Base-by-base conservation (phyloP, 2,888 invertebrate genomes). In the Ditylenchus weischeri region DNA sequence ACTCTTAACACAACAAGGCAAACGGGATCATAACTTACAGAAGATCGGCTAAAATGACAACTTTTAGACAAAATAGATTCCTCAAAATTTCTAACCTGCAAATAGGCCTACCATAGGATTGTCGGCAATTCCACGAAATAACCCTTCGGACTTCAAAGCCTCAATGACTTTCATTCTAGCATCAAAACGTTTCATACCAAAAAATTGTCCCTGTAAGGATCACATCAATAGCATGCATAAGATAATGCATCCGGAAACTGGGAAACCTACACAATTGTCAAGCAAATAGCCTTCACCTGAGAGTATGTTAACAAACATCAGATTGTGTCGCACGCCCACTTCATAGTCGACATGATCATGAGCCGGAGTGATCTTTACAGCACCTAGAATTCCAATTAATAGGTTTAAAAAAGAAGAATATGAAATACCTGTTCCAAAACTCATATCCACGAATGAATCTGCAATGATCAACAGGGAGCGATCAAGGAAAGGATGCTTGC, bases 291-390 rank as follows among this genome's bases (percentile, higher is more conserved):
- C 98, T 72, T 90, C 89, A 79, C 94, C 95, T 79, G 91, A 90
- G 71, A 99, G 89, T 66, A 96, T 90, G 49, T 89, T 92, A 73
- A 95, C 87, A 83, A 91, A 90, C 0, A 90, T 89, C 71, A 99
- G 86, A 73, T 89, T 88, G 84, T 93, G 92, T 10, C 93, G 88
- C 81, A 91, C 90, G 48, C 92, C 96, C 57, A 93, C 90, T 81
- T 94, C 94, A 84, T 94, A 98, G 86, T 99, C 98, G 82, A 91
- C 92, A 48, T 89, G 90, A 85, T 98, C 95, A 84, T 98, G 98
- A 2, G 93, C 95, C 0, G 98, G 96, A 0, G 96, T 96, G 71
- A 99, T 92, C 86, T 99, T 99, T 0, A 98, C 98, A 69, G 94
- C 95, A 76, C 96, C 95, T 51, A 51, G 15, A 43, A 43, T 43